phyloP scores from a whole-genome alignment of 1,140 invertebrate genomes.

The Paralvinella palmiformis region DNA sequence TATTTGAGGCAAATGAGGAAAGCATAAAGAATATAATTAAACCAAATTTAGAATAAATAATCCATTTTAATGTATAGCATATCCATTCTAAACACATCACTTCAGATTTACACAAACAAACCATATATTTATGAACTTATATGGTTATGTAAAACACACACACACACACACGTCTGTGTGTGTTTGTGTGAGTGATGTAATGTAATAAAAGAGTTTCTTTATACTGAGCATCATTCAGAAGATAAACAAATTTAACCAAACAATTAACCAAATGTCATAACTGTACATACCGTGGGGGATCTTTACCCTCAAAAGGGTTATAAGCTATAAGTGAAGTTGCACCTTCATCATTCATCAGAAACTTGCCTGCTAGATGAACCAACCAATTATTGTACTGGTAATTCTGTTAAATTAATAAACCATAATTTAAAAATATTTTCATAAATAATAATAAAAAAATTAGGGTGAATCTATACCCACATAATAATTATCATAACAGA shows the following conservation, averaged over 20 bases:
- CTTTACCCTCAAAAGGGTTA: conserved; percentile 47
- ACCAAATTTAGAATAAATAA: too few relatives aligned
- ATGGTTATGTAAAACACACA: not conserved
- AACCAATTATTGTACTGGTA: conserved; percentile 49
- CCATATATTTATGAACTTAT: conserved; percentile 1
- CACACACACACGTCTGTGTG: not conserved
- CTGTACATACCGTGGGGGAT: conserved; percentile 44
- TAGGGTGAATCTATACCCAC: not conserved
- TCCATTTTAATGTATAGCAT: too few relatives aligned
- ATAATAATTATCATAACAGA: not conserved
- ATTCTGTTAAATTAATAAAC: conserved; percentile 34
- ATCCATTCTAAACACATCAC: too few relatives aligned
- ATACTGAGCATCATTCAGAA: not conserved
- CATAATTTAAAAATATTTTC: not conserved
- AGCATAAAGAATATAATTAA: too few relatives aligned
- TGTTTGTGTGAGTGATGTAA: not conserved
- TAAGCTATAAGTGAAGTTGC: conserved; percentile 37
- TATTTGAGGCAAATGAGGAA: too few relatives aligned
- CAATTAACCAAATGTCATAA: not conserved
- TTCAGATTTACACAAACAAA: not conserved
- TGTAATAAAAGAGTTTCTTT: not conserved
- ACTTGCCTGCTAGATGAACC: conserved; percentile 44
- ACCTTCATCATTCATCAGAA: conserved; percentile 46
- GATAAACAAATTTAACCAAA: not conserved
- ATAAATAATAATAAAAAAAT: not conserved